Conservation (phyloP, 1,140 invertebrate species). For the Anastrepha obliqua region DNA sequence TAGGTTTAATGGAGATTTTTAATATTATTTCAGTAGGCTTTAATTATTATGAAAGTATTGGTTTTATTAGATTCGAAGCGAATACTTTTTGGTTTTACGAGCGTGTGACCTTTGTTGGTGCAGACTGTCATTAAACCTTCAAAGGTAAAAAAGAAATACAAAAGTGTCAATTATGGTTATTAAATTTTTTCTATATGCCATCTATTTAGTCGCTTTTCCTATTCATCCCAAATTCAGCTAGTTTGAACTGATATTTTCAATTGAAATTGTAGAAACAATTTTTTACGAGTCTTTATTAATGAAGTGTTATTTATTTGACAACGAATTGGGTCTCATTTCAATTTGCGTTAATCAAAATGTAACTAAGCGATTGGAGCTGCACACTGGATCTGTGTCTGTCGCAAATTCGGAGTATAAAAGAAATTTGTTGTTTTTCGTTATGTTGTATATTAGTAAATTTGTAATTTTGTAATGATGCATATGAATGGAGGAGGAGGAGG, state of each 20-base stretch:
- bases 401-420: too few species aligned
- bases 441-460: too few species aligned
- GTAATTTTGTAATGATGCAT: too few species aligned
- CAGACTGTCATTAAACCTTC: background rate
- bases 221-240: background rate
- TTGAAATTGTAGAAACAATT: background rate
- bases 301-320: slow-evolving; percentile 8
- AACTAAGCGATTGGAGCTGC: too few species aligned
- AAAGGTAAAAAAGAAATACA: background rate
- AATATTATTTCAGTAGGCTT: background rate
- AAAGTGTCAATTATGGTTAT: too few species aligned
- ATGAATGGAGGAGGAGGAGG: too few species aligned
- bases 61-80: too few species aligned
- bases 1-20: background rate
- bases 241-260: background rate
- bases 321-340: background rate
- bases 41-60: background rate
- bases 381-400: too few species aligned
- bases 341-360: background rate
- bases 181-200: too few species aligned
- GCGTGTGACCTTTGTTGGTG: too few species aligned
- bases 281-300: background rate
- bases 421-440: too few species aligned
- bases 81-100: too few species aligned
- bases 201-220: background rate